Percentiles rank a stretch among this genome's conserved stretches.
phyloP scores from a whole-genome alignment of 2,797 vertebrate genomes.

The Pseudotriccus pelzelni region DNA sequence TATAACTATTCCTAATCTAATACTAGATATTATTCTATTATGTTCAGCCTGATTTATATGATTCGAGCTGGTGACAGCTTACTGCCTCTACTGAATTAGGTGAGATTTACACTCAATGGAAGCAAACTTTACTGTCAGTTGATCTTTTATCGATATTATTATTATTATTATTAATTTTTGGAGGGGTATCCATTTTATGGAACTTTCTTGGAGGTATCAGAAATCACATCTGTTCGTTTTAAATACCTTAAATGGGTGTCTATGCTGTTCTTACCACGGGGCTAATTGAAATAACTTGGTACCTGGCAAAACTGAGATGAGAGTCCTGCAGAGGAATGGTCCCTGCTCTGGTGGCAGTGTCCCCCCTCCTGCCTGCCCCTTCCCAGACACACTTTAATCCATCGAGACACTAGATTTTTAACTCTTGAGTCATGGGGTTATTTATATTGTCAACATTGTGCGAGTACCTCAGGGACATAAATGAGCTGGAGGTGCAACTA shows the following conservation, averaged over 20 bases:
- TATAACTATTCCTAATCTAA: slow-evolving; percentile 78
- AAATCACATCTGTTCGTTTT: slow-evolving; percentile 33
- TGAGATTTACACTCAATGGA: slow-evolving; percentile 67
- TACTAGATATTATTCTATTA: slow-evolving; percentile 78
- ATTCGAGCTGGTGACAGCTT: slow-evolving; percentile 74
- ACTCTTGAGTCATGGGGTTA: slow-evolving; percentile 74
- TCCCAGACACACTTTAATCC: slow-evolving; percentile 56
- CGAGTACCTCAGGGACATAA: slow-evolving; percentile 93
- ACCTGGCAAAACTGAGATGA: slow-evolving; percentile 22
- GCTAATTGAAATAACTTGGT: slow-evolving; percentile 26
- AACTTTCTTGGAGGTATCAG: slow-evolving; percentile 57
- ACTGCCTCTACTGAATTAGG: slow-evolving; percentile 76
- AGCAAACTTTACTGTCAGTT: slow-evolving; percentile 58
- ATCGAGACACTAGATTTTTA: slow-evolving; percentile 63
- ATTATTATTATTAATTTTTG: background rate
- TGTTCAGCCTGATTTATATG: slow-evolving; percentile 72
- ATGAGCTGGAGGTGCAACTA: slow-evolving; percentile 85
- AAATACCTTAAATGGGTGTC: slow-evolving; percentile 15
- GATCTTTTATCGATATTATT: slow-evolving; percentile 9
- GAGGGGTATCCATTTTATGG: slow-evolving; percentile 56
- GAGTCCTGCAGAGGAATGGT: slow-evolving; percentile 11
- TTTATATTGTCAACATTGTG: slow-evolving; percentile 75
- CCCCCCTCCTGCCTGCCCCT: slow-evolving; percentile 30
- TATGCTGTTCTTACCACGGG: slow-evolving; percentile 24
- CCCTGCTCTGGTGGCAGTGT: slow-evolving; percentile 18